Evolutionary conservation across 2,888 invertebrate genomes (phyloP).

Genomic region (Sphaeridia pumilis): DNA sequence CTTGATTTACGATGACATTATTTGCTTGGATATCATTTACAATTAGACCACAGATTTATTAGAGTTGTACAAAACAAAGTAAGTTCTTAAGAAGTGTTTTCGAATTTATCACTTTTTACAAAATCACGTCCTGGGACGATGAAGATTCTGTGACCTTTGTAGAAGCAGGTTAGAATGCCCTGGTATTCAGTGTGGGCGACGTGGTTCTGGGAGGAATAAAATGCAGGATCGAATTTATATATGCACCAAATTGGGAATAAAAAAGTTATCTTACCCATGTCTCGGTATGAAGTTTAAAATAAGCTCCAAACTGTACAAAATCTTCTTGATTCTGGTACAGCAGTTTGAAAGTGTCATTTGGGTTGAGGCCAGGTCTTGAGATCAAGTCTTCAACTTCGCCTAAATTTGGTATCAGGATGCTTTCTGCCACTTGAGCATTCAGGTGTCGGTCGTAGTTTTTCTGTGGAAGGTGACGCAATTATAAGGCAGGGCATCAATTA

Average conservation of each 20-base stretch:
- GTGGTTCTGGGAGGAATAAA: constrained; percentile 3
- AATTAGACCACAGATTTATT: not conserved
- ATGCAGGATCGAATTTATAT: not conserved
- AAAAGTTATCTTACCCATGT: not conserved
- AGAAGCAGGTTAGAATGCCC: constrained; percentile 9
- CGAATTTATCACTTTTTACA: no score
- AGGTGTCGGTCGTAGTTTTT: not conserved
- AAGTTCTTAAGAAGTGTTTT: no score
- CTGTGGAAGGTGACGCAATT: constrained; percentile 1
- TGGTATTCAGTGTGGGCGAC: constrained; percentile 8
- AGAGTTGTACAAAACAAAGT: not conserved
- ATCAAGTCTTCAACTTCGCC: not conserved
- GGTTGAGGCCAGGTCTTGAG: no score
- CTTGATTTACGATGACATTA: no score
- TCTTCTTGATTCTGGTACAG: not conserved
- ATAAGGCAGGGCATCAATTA: no score
- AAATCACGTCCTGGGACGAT: not conserved
- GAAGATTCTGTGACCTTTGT: not conserved
- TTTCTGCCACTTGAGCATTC: not conserved
- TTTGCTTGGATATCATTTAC: constrained; percentile 40
- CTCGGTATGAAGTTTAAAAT: not conserved
- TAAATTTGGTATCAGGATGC: not conserved
- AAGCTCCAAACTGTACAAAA: not conserved
- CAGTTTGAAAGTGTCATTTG: no score
- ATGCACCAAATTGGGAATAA: not conserved